Evolutionary conservation across 2,888 invertebrate genomes (phyloP).

Genomic region (Eupeodes latifasciatus): DNA sequence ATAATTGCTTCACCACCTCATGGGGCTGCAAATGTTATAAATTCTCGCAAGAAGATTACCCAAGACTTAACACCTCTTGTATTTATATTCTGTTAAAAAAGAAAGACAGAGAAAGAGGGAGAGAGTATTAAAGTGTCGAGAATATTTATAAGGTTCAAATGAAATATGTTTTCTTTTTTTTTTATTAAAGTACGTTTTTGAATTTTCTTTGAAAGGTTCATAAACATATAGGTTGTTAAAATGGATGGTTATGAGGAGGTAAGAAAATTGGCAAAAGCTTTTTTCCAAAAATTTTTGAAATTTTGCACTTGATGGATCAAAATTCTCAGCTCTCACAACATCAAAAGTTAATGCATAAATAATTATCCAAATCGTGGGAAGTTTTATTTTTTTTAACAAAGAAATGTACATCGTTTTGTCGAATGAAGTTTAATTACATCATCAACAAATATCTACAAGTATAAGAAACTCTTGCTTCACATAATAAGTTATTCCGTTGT

Average conservation of each 20-base stretch:
- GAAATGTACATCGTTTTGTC: no score
- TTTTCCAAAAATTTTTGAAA: background rate
- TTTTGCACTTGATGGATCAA: background rate
- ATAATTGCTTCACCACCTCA: conserved; percentile 28
- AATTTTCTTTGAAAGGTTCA: background rate
- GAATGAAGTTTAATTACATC: no score
- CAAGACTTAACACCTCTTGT: background rate
- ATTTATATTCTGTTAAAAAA: background rate
- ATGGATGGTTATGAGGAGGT: background rate
- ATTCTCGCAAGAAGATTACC: conserved; percentile 8
- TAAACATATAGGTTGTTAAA: background rate
- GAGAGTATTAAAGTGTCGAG: conserved; percentile 23
- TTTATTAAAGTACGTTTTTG: background rate
- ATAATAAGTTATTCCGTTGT: no score
- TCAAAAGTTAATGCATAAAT: background rate
- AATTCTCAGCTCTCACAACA: background rate
- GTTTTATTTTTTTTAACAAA: background rate
- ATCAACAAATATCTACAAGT: no score
- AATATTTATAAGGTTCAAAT: conserved; percentile 21
- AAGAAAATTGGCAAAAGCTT: background rate
- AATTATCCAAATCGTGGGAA: background rate
- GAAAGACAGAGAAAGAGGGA: no score
- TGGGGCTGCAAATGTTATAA: conserved; percentile 15
- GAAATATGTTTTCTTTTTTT: background rate
- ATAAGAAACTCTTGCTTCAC: no score